Base-by-base conservation (phyloP, 2,797 vertebrate species). In the Paedocypris micromegethes region DNA sequence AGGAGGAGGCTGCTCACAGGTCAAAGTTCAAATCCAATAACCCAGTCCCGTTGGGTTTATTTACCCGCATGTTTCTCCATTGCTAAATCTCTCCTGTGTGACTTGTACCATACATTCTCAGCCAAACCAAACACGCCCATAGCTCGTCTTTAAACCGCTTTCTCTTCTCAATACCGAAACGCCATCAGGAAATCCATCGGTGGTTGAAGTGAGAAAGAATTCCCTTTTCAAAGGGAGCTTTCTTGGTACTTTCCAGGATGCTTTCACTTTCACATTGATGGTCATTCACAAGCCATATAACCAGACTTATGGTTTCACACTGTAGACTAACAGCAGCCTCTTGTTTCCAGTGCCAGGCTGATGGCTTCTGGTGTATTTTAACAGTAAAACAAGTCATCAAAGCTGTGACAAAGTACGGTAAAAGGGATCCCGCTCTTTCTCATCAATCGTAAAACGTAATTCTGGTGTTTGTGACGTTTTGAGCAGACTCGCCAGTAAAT, bases 241-340 rank as follows among this genome's bases (percentile, higher is more conserved):
- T 79, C 73, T 80, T 72, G 86, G 86, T 88, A 84, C 84, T 88
- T 90, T 89, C 87, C 86, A 78, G 64, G 57, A 42, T 77, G 81
- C 84, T 84, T 77, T 87, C 81, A 81, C 78, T 80, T 62, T 48
- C 77, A 77, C 77, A 75, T n/a, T 49, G 64, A 63, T 64, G 23
- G 63, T 64, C 66, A 72, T 85, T 75, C 83, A 83, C 81, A 81
- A 70, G 2, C 42, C 49, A 9, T 66, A 80, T 84, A 84, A 78
- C 76, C 67, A 47, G 60, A 79, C 84, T 85, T 83, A 81, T 46
- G 40, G 69, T 86, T 88, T 81, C 86, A 80, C 81, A 89, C 87
- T 49, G 60, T 78, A 69, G 51, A 69, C 58, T 55, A 74, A 74
- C 71, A 76, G 73, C 75, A 74, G 60, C 68, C 70, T 54, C 49